Evolutionary conservation across 2,113 vertebrate genomes (phyloP), one percentile per base, ranked within the genome.

Genomic region (Apeltes quadracus): DNA sequence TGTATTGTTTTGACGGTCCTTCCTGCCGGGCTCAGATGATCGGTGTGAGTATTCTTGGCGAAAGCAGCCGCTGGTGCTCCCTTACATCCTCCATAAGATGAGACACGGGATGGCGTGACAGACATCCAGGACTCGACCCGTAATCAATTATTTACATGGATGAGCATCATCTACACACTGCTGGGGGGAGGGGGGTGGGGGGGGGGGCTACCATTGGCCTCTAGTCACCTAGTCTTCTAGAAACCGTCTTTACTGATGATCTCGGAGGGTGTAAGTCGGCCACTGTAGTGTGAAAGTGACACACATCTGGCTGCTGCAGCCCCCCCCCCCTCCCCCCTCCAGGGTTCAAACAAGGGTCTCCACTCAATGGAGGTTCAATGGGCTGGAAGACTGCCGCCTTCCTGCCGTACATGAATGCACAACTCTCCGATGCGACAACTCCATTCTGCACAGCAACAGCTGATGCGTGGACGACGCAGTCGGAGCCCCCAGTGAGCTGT

Each of bases 311-410:
- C 61, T 68, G 23, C 72, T 56, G 36, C 76, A 63, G 22, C 71
- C 75, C 50, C 57, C 73, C 76, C 78, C 62, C 53, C 76, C 61
- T 20, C 71, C 75, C 50, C 57, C 73, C 76, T 79, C 62, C 53
- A 32, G 59, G 76, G 88, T 87, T 93, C 87, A 92, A 55, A 72
- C 3, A 56, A 46, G 82, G 87, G 86, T 81, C 72, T 87, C 79
- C 43, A 41, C n/a, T 78, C 56, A 78, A 59, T 76, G 65, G 68
- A 79, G 43, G 76, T 85, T 89, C 87, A 88, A 80, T 67, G 74
- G 75, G 61, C 82, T 75, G 87, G 71, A 89, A 91, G 83, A 67
- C 18, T 23, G 11, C 63, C 69, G 54, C 18, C 27, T 64, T 64
- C 72, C 76, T 70, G 46, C 27, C 76, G 74, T 72, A 71, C 70